Base-by-base conservation (phyloP, 2,797 vertebrate species). In the Capromys pilorides region DNA sequence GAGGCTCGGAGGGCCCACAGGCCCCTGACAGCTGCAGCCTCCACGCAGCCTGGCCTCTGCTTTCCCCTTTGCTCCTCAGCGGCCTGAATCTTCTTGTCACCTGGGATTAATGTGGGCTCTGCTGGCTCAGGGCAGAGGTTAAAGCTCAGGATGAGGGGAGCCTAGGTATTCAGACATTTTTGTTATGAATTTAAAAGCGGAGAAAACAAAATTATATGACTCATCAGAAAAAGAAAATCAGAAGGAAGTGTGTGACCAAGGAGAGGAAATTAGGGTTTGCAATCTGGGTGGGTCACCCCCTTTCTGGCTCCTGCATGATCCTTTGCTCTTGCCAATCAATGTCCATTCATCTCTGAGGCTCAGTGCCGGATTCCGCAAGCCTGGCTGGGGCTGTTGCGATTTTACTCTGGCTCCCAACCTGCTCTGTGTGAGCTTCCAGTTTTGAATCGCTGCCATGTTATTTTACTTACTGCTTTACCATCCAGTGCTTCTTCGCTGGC, bases 171-270 rank as follows among this genome's bases (percentile, higher is more conserved):
- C 41, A 88, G 49, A 79, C 77, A 45, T 95, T 93, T 95, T 22
- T 90, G 88, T 49, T 94, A 80, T 95, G 94, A 91, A 92, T 95
- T 95, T 92, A 92, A 94, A 96, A 91, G 94, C 71, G 86, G 79
- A 93, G 26, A 77, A 77, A 77, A 75, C 49, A 71, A 0, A n/a
- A 49, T 92, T 89, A 88, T 92, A 92, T 97, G 96, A 97, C 96
- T 97, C 95, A 96, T 93, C 96, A 97, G 95, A 97, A 97, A 97
- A 97, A 97, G 87, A 94, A 95, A 97, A 97, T 97, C 90, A 94
- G 91, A 93, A 97, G 97, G 95, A 97, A 97, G 95, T 91, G 77
- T 97, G 96, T 97, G 96, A 96, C 96, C 96, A 85, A 97, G 80
- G 83, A 95, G 88, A 97, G 97, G 97, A 97, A 97, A 97, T 97